Evolutionary conservation across 2,797 vertebrate species (phyloP), one percentile per base, ranked within the genome.

Genomic region (Avahi laniger): DNA sequence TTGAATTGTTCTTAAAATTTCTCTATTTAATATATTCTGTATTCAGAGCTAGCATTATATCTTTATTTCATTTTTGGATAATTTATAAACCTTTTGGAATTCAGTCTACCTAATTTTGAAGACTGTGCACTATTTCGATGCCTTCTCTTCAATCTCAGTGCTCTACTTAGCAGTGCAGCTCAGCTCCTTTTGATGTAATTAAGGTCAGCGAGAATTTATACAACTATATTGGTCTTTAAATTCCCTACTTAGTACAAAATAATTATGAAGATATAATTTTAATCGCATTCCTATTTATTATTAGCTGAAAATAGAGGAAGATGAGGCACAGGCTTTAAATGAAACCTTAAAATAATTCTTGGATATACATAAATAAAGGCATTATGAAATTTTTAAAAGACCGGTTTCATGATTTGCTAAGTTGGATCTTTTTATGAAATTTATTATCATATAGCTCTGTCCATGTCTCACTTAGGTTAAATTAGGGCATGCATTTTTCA

Each of bases 401-500:
- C n/a, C 91, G 26, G 0, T 57, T 97, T 95, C 81, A 7, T 90
- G 52, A 92, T 87, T 97, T 82, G 50, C 90, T 91, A 79, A 97
- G 91, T 28, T 50, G 48, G 84, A 46, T 75, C 81, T 63, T 93
- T 89, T 46, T 93, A 88, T 93, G 41, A 98, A 93, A 95, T 95
- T 96, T 94, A 43, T 98, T 93, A 70, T 61, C 61, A 35, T 41
- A 73, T 93, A 94, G 61, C 15, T 88, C 48, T 57, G 35, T 67
- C 48, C 46, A 28, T 89, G 93, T 80, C 79, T 97, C 70, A 78
- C 59, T 92, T 86, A 96, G 91, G 57, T 97, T 97, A 97, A 72
- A 94, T 97, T 86, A 94, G 80, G 73, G 89, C 97, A 97, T 88
- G n/a, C 48, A 48, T 65, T 86, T 94, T 87, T 96, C 79, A 95